Evolutionary conservation across 2,113 vertebrate genomes (phyloP).

Genomic region (Aphyosemion australe): DNA sequence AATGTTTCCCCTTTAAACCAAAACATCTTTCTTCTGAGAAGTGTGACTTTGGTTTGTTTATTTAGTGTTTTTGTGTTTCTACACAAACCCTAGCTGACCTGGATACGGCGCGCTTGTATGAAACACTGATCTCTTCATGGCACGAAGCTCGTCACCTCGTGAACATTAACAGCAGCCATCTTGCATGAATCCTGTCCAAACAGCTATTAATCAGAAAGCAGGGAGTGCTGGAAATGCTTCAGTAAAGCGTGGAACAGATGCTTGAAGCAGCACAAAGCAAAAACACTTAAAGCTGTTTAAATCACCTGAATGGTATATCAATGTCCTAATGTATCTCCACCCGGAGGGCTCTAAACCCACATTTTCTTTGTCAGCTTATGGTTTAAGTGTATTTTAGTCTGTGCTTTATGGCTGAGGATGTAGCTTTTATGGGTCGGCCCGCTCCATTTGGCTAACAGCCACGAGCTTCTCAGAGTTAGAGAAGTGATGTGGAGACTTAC

Average conservation of each 20-base stretch:
- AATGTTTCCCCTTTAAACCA: too few relatives aligned
- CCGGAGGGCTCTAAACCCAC: constrained; percentile 48
- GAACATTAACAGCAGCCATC: background rate
- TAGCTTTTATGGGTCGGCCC: constrained; percentile 58
- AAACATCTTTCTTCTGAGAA: too few relatives aligned
- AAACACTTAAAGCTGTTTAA: constrained; percentile 21
- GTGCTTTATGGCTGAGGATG: constrained; percentile 65
- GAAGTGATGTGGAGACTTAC: constrained; percentile 32
- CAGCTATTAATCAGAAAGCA: constrained; percentile 2
- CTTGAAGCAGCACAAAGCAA: constrained; percentile 4
- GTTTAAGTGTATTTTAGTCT: constrained; percentile 68
- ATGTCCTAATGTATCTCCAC: constrained; percentile 32
- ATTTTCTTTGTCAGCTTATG: constrained; percentile 47
- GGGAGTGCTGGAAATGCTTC: background rate
- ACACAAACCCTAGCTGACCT: background rate
- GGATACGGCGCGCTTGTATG: background rate
- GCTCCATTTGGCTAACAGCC: constrained; percentile 56
- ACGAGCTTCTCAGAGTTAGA: constrained; percentile 17
- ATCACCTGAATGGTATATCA: constrained; percentile 32
- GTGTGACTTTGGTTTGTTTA: too few relatives aligned
- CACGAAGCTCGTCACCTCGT: background rate
- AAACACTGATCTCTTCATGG: background rate
- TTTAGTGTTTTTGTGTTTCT: background rate
- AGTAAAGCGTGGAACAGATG: background rate
- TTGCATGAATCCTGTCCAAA: background rate